Percentiles rank a stretch among this genome's conserved stretches.
Evolutionary conservation across 2,113 vertebrate genomes (phyloP).

Genomic region (Poecile atricapillus): DNA sequence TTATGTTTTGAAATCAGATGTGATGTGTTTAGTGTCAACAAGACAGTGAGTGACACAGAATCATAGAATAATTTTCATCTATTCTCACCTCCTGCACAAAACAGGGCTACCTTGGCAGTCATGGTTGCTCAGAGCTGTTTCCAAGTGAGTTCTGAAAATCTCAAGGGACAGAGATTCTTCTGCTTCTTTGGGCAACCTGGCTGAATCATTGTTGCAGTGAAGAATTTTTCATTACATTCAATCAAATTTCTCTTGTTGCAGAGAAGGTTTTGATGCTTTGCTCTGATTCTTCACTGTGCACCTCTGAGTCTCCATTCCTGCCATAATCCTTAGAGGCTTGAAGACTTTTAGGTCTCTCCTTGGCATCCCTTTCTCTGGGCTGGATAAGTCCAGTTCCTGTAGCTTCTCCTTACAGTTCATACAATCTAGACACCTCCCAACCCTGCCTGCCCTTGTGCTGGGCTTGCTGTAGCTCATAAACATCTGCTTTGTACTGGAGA

Average conservation of each 20-base stretch:
- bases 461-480: neutral
- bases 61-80: neutral
- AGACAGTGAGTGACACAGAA: rapidly evolving
- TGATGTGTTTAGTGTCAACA: neutral
- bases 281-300: neutral
- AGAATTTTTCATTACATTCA: neutral
- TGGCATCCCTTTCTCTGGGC: neutral
- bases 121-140: neutral
- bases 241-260: neutral
- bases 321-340: neutral
- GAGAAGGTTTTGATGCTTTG: neutral
- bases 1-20: neutral
- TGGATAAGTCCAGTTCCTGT: neutral
- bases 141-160: neutral
- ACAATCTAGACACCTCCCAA: neutral
- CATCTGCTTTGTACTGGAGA: neutral
- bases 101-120: neutral
- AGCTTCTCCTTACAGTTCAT: neutral
- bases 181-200: neutral
- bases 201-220: neutral
- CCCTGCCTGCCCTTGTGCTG: neutral
- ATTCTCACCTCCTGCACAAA: neutral
- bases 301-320: neutral
- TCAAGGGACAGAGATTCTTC: neutral
- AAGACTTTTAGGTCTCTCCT: neutral